Percentiles rank a stretch among this genome's conserved stretches.
phyloP scores from a whole-genome alignment of 1,140 invertebrate species.

The Tribolium castaneum region DNA sequence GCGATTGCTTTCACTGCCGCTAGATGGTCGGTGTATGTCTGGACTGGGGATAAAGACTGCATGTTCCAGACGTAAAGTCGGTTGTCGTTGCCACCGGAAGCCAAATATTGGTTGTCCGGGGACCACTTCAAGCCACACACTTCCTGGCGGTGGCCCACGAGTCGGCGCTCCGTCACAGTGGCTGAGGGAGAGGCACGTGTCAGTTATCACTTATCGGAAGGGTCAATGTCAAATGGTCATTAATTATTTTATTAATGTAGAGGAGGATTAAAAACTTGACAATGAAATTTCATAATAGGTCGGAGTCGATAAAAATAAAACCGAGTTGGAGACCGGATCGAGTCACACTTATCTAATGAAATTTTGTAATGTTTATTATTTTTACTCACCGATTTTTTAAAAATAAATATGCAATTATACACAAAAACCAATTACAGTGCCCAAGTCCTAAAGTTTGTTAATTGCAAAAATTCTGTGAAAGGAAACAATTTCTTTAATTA shows the following conservation, averaged over 20 bases:
- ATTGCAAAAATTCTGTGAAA: no score
- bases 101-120: constrained; percentile 97
- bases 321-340: no score
- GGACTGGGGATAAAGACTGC: constrained; percentile 87
- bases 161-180: constrained; percentile 78
- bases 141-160: constrained; percentile 96
- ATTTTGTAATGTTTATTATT: no score
- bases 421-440: no score
- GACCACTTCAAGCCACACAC: constrained; percentile 99
- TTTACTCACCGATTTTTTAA: no score
- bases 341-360: no score
- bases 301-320: not conserved
- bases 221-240: not conserved
- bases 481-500: no score
- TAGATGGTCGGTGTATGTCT: constrained; percentile 97
- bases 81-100: constrained; percentile 99
- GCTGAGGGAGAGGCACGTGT: constrained; percentile 60
- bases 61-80: constrained; percentile 98
- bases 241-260: not conserved
- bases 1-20: constrained; percentile 99
- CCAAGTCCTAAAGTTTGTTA: no score
- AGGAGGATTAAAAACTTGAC: not conserved
- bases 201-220: not conserved
- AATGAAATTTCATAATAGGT: not conserved
- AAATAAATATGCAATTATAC: no score